These are phyloP conservation scores for Apostichopus japonicus DNA, from an alignment of 35 echinoderm and acorn worm genomes.

Conservation along the genomic window DNA sequence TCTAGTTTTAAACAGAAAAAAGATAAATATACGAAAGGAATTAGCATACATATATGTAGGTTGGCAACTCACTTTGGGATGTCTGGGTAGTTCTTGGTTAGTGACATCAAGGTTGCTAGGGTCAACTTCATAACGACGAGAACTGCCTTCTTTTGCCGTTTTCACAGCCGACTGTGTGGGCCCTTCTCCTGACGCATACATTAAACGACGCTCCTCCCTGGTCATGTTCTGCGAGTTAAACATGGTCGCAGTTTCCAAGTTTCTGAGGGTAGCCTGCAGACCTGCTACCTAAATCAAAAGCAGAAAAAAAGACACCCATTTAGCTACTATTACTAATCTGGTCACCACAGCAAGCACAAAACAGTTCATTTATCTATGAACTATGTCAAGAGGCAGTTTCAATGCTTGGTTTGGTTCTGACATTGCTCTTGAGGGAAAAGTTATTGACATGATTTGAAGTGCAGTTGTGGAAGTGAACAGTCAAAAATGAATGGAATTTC, in stretches of 20 bases:
- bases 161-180: constrained; percentile 83
- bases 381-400: too few relatives aligned
- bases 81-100: constrained; percentile 72
- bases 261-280: constrained; percentile 91
- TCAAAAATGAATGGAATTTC: too few relatives aligned
- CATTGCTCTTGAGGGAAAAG: too few relatives aligned
- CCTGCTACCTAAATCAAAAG: constrained; percentile 77
- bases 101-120: constrained; percentile 79
- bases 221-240: constrained; percentile 62
- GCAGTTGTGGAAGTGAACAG: too few relatives aligned
- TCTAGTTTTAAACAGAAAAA: too few relatives aligned
- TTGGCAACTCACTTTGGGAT: constrained; percentile 76
- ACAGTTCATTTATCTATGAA: too few relatives aligned
- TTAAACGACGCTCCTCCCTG: constrained; percentile 77
- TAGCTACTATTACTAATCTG: too few relatives aligned
- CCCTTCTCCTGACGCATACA: constrained; percentile 85
- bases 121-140: constrained; percentile 36
- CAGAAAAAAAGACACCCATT: not conserved
- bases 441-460: too few relatives aligned
- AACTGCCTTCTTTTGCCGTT: constrained; percentile 65
- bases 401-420: too few relatives aligned
- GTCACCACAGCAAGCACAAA: too few relatives aligned
- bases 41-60: not conserved
- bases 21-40: not conserved
- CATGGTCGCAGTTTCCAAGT: constrained; percentile 68